Percentiles rank a stretch among this genome's conserved stretches.
These are phyloP conservation scores for Rhabdornis inornatus DNA, from an alignment of 2,113 vertebrate genomes.

Conservation along the genomic window DNA sequence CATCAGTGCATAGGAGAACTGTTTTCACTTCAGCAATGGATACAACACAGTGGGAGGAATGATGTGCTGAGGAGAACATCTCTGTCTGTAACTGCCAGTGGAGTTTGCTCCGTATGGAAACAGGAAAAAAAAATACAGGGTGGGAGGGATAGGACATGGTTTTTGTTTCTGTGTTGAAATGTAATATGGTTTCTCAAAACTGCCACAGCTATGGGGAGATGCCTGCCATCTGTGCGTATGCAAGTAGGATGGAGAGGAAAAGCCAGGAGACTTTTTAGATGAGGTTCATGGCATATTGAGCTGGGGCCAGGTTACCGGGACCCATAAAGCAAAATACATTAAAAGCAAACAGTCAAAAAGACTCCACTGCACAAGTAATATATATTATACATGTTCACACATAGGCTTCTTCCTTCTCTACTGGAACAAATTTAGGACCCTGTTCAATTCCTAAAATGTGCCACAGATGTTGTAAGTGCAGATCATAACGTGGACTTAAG, in stretches of 20 bases:
- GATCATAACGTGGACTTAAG: background rate
- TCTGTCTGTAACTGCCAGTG: fast-evolving
- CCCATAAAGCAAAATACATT: background rate
- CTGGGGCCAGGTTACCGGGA: background rate
- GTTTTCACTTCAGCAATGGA: background rate
- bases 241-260: background rate
- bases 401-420: background rate
- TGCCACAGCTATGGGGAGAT: background rate
- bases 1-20: background rate
- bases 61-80: background rate
- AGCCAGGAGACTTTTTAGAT: background rate
- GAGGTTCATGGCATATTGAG: background rate
- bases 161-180: background rate
- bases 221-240: background rate
- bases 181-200: background rate
- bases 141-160: fast-evolving
- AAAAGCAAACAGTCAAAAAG: background rate
- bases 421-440: background rate
- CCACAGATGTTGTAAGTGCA: background rate
- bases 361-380: background rate
- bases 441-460: background rate
- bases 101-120: background rate
- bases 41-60: background rate
- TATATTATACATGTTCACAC: background rate
- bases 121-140: fast-evolving